Conservation (phyloP, 2,113 vertebrate species). For the Pomatorhinus ruficollis region DNA sequence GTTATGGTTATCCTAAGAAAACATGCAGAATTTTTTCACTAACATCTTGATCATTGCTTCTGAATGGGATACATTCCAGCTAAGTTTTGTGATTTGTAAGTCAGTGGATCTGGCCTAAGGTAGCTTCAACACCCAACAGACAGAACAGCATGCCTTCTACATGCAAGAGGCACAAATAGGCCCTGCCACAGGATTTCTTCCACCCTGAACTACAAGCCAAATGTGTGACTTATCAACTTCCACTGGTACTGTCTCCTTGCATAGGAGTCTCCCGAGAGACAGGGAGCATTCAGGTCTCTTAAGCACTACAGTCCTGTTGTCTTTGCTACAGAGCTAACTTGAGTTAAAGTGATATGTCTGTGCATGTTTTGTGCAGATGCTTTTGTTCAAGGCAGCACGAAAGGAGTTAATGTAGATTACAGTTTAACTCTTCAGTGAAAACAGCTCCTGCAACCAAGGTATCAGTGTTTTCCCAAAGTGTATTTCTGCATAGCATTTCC, state of each 20-base stretch:
- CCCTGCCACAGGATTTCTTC: background rate
- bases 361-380: background rate
- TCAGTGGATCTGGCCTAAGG: background rate
- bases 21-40: background rate
- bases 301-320: background rate
- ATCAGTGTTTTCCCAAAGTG: background rate
- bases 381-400: background rate
- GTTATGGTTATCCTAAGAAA: background rate
- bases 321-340: background rate
- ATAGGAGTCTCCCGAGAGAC: background rate
- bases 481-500: background rate
- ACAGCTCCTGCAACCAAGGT: background rate
- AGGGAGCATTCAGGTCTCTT: background rate
- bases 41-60: background rate
- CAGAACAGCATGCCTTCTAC: background rate
- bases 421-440: background rate
- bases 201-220: background rate
- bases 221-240: background rate
- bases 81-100: background rate
- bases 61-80: background rate
- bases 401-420: background rate
- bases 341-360: background rate
- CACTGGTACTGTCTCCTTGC: background rate
- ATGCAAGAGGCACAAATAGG: background rate
- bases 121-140: background rate